Base-by-base conservation (phyloP, 2,113 vertebrate species). In the Neogale vison region DNA sequence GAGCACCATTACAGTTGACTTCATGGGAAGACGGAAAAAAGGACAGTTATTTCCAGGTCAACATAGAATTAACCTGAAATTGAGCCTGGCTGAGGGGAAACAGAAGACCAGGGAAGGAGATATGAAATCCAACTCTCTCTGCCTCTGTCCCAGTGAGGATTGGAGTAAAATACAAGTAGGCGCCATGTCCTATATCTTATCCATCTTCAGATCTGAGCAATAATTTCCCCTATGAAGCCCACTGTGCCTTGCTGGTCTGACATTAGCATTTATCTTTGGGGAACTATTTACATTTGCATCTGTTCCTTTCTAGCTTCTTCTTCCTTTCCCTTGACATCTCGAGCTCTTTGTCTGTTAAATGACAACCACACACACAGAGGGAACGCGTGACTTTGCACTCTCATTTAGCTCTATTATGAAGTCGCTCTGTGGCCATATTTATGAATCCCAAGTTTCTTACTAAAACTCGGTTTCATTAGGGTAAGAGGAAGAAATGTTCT, bases 1-100 rank as follows among this genome's bases (percentile, higher is more conserved):
- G 39, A 61, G 34, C 23, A 15, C 45, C 13, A 20, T 0, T 11
- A 34, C 0, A 0, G 4, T 26, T 8, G 14, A 18, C 7, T 23
- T 69, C 50, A 1, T 1, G 18, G 14, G 23, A 52, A 15, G 50
- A 17, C 42, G 29, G 50, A 20, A 20, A 95, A 59, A 26, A 26
- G 50, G 45, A 42, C 52, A 42, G 11, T 67, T 59, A 17, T 59
- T 36, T 89, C 47, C 29, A 76, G 42, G 39, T 82, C 57, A 55
- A 4, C 29, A 7, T 9, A 84, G 42, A 85, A 76, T 71, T 31
- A 26, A 76, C 47, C 13, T 0, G 9, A 34, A 42, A 45, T 13
- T 39, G 57, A 96, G 45, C 34, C 42, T 89, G 39, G 18, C 7
- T 14, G 24, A 13, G 52, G 29, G 79, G 36, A 86, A 24, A 36